phyloP scores from a whole-genome alignment of 2,888 invertebrate species.

The Lasioglossum marginatum region DNA sequence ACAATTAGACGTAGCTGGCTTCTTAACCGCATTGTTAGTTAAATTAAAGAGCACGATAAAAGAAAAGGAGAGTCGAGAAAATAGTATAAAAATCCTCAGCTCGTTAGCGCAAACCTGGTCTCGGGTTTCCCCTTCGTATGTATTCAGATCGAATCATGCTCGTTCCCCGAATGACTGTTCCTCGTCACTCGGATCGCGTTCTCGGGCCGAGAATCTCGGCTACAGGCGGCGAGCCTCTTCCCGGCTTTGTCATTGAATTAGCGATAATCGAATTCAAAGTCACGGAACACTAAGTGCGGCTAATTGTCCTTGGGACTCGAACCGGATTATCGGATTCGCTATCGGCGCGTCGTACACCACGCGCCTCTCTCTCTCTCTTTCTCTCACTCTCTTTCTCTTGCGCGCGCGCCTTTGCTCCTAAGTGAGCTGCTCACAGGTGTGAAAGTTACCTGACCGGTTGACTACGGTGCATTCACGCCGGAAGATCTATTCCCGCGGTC shows the following conservation, averaged over 20 bases:
- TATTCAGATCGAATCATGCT: background rate
- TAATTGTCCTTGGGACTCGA: constrained; percentile 46
- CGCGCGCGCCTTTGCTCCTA: background rate
- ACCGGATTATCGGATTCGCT: constrained; percentile 22
- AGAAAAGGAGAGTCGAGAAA: background rate
- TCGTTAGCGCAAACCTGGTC: background rate
- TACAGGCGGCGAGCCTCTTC: background rate
- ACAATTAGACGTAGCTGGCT: background rate
- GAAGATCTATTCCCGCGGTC: background rate
- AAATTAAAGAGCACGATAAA: background rate
- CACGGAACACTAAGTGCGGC: constrained; percentile 16
- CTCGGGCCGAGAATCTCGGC: too few relatives aligned
- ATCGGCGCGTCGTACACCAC: background rate
- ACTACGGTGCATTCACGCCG: background rate
- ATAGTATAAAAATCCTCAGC: background rate
- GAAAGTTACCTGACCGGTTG: background rate
- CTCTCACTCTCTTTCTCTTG: background rate
- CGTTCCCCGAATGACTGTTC: background rate
- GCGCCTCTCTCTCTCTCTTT: background rate
- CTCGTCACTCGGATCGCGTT: background rate
- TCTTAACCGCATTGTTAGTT: too few relatives aligned
- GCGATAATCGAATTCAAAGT: constrained; percentile 29
- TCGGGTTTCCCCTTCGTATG: background rate
- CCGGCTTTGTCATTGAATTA: constrained; percentile 3
- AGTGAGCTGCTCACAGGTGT: background rate